Base-by-base conservation (phyloP, 2,888 invertebrate species). In the Ormyrus pomaceus region DNA sequence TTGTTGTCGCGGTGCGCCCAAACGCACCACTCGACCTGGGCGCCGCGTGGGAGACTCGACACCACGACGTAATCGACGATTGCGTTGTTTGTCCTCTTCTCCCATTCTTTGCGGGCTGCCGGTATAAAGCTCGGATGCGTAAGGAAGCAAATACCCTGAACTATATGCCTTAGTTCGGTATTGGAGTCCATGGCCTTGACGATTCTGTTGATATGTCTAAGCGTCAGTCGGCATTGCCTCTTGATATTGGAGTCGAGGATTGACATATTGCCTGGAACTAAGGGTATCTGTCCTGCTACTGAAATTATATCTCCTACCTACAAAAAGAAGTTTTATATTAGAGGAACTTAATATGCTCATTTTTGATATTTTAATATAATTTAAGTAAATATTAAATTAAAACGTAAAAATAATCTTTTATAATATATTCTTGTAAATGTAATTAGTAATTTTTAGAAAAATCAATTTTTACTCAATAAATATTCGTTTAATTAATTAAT, bases 11-110 rank as follows among this genome's bases (percentile, higher is more conserved):
- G 93, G 90, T 97, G 97, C 61, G 96, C 96, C 96, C 96, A 96
- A 81, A 97, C 96, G 90, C 97, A 97, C 98, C 98, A 98, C 91
- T 98, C 98, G 45, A 98, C 95, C 72, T 94, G 92, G 45, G 97
- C 97, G 83, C 92, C 93, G 68, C 95, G 93, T 1, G 98, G 98
- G 87, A 98, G 92, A 46, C 93, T 94, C 48, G 95, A 93, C 80
- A 98, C 95, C 69, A 97, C 96, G 66, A 97, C 94, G 91, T 96
- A 96, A 92, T 97, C 96, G 87, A 96, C 95, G 84, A 97, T 96
- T 70, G 96, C 96, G 90, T 96, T 96, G 80, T 96, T 96, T 72
- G 96, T 96, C 83, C 95, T 94, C 81, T 95, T 93, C 91, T 93
- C 96, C 94, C 97, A 95, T 89, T 96, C 95, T 64, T 95, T 93